These are phyloP conservation scores for Pristionchus arcanus DNA, from an alignment of 2,888 invertebrate genomes.

Conservation along the genomic window DNA sequence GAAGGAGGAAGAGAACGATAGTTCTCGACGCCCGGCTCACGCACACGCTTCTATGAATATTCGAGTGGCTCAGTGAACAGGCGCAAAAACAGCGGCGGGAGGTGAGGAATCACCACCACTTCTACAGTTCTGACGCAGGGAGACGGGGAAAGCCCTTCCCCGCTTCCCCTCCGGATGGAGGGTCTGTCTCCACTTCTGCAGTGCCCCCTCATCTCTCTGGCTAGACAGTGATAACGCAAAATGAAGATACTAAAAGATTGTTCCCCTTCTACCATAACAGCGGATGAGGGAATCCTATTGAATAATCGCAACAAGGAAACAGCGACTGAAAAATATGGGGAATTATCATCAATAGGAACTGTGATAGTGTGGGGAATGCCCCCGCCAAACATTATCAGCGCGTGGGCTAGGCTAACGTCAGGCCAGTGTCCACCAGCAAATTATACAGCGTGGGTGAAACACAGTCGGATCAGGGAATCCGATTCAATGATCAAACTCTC, in stretches of 20 bases:
- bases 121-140: too few species aligned
- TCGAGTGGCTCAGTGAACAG: neutral
- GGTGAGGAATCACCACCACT: too few species aligned
- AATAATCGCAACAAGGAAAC: neutral
- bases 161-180: too few species aligned
- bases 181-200: too few species aligned
- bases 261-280: neutral
- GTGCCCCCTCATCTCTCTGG: too few species aligned
- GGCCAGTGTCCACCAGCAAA: too few species aligned
- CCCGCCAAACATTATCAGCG: neutral
- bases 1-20: neutral
- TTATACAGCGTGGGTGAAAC: neutral
- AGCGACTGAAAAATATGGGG: too few species aligned
- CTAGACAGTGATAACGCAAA: too few species aligned
- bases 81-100: neutral
- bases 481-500: neutral
- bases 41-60: slow-evolving; percentile 1
- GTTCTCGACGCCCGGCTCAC: neutral
- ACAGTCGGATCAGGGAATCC: neutral
- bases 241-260: too few species aligned
- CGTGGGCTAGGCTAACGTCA: neutral
- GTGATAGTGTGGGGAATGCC: too few species aligned
- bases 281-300: neutral
- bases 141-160: too few species aligned
- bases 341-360: too few species aligned